Evolutionary conservation across 2,113 vertebrate species (phyloP).

Genomic region (Laticauda laticaudata): DNA sequence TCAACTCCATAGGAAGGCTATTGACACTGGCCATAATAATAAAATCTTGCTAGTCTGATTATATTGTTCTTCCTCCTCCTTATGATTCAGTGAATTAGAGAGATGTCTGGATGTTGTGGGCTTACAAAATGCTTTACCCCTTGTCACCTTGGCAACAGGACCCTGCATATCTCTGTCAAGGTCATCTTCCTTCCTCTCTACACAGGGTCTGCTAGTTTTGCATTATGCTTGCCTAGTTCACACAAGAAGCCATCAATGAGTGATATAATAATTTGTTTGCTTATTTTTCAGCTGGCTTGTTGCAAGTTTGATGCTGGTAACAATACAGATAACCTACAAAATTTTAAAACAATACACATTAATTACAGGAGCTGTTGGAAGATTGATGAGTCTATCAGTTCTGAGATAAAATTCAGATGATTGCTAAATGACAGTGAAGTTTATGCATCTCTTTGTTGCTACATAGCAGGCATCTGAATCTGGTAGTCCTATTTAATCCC

Average conservation of each 20-base stretch:
- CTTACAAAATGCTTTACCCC: not conserved
- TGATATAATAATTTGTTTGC: not conserved
- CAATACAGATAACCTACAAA: not conserved
- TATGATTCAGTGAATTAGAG: not conserved
- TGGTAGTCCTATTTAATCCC: not conserved
- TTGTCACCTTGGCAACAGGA: not conserved
- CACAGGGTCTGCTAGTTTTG: not conserved
- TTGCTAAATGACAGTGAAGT: not conserved
- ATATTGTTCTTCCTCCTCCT: not conserved
- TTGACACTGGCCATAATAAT: not conserved
- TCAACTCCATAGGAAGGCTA: not conserved
- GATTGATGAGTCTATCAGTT: not conserved
- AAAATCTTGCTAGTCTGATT: not conserved
- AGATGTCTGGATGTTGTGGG: not conserved
- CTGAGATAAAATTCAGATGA: not conserved
- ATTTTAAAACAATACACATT: not conserved
- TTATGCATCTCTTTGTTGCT: not conserved
- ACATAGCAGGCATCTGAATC: not conserved
- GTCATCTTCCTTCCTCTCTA: not conserved
- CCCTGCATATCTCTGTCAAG: not conserved
- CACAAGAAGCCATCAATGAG: not conserved
- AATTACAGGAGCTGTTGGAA: not conserved
- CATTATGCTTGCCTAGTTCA: not conserved
- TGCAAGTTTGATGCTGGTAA: not conserved
- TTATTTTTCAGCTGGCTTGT: not conserved